Evolutionary conservation across 2,797 vertebrate species (phyloP).

Genomic region (Bucorvus abyssinicus): DNA sequence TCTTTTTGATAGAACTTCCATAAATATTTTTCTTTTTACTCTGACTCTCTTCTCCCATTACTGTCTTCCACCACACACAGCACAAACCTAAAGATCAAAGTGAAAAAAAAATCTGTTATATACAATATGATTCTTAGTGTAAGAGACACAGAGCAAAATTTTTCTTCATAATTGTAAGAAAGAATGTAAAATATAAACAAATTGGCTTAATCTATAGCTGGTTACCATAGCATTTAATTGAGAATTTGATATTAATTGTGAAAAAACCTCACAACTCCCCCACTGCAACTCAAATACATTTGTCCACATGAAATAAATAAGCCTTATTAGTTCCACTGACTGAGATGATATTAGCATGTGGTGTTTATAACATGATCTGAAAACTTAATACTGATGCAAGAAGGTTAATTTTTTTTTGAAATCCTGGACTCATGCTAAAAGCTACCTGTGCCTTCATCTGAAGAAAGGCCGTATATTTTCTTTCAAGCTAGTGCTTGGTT

Average conservation of each 20-base stretch:
- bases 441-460: background rate
- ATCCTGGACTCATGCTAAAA: background rate
- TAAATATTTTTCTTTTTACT: background rate
- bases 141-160: background rate
- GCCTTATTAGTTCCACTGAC: background rate
- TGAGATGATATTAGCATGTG: background rate
- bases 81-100: conserved; percentile 13
- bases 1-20: background rate
- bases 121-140: background rate
- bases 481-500: background rate
- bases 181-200: conserved; percentile 9
- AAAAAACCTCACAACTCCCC: background rate
- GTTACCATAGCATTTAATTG: background rate
- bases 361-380: background rate
- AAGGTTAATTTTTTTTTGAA: accelerated
- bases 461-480: background rate
- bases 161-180: background rate
- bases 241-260: background rate
- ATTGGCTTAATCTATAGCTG: background rate
- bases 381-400: background rate
- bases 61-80: background rate
- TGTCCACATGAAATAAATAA: background rate
- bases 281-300: background rate
- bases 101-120: background rate
- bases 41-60: background rate